Conservation (phyloP, 2,113 vertebrate species). For the Apodemus speciosus region DNA sequence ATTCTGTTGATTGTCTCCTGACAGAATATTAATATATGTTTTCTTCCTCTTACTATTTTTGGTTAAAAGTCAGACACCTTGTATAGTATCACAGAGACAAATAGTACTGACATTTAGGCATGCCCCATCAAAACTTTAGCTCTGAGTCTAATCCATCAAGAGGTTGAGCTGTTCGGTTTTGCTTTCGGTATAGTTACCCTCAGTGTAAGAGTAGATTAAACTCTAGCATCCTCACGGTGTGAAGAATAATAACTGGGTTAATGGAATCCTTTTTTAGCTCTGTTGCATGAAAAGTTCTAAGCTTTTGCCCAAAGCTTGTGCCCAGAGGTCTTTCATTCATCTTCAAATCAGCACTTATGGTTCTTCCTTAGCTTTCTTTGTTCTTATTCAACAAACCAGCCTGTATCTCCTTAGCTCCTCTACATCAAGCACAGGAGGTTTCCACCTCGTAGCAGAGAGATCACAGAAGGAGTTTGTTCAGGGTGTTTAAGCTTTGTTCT, state of each 20-base stretch:
- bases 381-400: background rate
- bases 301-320: background rate
- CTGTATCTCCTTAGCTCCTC: background rate
- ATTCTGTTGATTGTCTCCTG: constrained; percentile 15
- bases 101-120: background rate
- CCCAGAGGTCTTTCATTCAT: background rate
- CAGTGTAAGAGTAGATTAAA: background rate
- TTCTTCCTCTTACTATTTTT: background rate
- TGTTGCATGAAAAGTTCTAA: background rate
- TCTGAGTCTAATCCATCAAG: background rate
- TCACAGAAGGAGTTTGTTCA: background rate
- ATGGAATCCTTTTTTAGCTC: background rate
- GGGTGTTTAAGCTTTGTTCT: background rate
- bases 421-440: background rate
- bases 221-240: background rate
- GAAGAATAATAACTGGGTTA: background rate
- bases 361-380: background rate
- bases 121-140: background rate
- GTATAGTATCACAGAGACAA: background rate
- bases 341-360: background rate
- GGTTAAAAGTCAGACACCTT: background rate
- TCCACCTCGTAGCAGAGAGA: background rate
- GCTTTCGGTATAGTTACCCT: background rate
- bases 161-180: background rate
- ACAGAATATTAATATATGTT: background rate